These are phyloP conservation scores for Eleginops maclovinus DNA, from an alignment of 2,113 vertebrate species.

Conservation along the genomic window DNA sequence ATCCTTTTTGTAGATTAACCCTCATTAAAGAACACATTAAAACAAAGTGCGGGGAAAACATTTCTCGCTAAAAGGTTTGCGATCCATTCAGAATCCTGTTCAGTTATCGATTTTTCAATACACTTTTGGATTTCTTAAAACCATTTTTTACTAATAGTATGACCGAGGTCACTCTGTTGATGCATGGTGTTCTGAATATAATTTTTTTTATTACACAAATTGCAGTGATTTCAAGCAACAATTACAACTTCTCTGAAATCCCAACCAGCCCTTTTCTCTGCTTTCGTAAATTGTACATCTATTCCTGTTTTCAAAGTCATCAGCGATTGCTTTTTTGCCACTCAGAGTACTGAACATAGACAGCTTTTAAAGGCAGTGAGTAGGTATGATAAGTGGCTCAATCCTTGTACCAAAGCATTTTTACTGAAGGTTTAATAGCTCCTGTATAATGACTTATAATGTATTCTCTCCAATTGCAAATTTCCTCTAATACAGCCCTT, in stretches of 20 bases:
- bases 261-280: constrained; percentile 74
- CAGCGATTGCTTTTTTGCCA: constrained; percentile 81
- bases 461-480: constrained; percentile 85
- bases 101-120: constrained; percentile 1
- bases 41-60: neutral
- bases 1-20: constrained; percentile 32
- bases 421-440: constrained; percentile 86
- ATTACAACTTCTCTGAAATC: constrained; percentile 71
- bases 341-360: constrained; percentile 82
- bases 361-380: constrained; percentile 86
- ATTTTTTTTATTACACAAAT: constrained; percentile 44
- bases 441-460: constrained; percentile 88
- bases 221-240: constrained; percentile 74
- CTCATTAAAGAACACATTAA: constrained; percentile 21
- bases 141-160: neutral
- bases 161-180: constrained; percentile 29
- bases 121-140: constrained; percentile 23
- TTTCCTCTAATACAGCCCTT: constrained; percentile 79
- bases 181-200: constrained; percentile 58
- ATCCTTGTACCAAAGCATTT: constrained; percentile 85
- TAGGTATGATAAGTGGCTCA: constrained; percentile 86
- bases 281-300: constrained; percentile 84
- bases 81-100: neutral
- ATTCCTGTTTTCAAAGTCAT: constrained; percentile 85
- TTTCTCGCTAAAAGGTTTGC: constrained; percentile 8